Evolutionary conservation across 2,113 vertebrate genomes (phyloP).

Genomic region (Thinocorus orbignyianus): DNA sequence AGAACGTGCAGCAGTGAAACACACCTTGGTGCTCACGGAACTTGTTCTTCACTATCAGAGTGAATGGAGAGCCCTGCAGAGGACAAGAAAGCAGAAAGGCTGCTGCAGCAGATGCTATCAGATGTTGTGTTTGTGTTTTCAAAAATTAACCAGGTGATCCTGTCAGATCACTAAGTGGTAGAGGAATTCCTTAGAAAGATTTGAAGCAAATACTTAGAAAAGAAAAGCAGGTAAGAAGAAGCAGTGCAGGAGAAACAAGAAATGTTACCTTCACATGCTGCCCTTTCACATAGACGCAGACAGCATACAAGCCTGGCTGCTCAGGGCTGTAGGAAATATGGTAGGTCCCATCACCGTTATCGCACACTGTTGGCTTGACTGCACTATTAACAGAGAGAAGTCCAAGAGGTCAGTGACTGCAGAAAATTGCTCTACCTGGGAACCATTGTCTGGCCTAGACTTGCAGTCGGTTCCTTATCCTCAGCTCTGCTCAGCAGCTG

Average conservation of each 20-base stretch:
- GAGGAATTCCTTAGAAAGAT: neutral
- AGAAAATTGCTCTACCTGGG: neutral
- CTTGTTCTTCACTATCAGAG: slow-evolving; percentile 79
- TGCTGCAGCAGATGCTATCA: neutral
- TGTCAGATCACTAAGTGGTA: neutral
- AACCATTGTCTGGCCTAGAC: neutral
- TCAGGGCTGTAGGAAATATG: slow-evolving; percentile 81
- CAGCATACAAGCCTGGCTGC: slow-evolving; percentile 79
- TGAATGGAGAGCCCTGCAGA: slow-evolving; percentile 87
- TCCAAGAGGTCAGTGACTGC: neutral
- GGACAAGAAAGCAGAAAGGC: slow-evolving; percentile 15
- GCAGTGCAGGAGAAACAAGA: neutral
- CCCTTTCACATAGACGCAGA: slow-evolving; percentile 83
- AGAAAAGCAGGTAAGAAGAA: neutral
- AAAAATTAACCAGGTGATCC: neutral
- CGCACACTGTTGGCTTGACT: slow-evolving; percentile 76
- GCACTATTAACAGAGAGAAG: slow-evolving; percentile 62
- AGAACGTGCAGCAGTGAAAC: slow-evolving; percentile 95
- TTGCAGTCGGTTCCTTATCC: neutral
- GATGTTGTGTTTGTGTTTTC: neutral
- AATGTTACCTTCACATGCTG: slow-evolving; percentile 85
- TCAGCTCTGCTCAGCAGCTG: neutral
- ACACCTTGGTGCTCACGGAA: slow-evolving; percentile 78
- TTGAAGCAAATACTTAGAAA: neutral
- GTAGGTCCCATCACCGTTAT: slow-evolving; percentile 88